Conservation (phyloP, 2,113 vertebrate species). For the Hemicordylus capensis region DNA sequence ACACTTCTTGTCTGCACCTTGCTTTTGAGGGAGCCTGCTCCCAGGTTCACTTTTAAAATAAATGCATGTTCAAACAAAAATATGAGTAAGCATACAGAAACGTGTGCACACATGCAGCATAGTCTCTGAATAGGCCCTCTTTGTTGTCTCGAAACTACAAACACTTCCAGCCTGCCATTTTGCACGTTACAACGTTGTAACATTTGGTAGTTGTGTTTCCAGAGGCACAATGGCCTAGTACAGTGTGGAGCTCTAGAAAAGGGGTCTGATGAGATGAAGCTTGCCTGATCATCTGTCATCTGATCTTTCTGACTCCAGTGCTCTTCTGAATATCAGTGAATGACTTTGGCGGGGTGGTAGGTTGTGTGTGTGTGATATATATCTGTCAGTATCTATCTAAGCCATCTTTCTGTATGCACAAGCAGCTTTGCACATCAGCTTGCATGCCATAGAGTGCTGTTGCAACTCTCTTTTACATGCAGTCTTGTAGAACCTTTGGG, state of each 20-base stretch:
- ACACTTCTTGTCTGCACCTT: no score
- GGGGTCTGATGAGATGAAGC: background rate
- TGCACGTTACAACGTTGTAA: background rate
- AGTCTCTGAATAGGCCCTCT: no score
- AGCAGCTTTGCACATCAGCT: background rate
- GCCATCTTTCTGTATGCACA: background rate
- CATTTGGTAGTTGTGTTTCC: background rate
- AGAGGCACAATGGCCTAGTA: background rate
- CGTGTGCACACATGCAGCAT: no score
- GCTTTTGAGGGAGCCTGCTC: no score
- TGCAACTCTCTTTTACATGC: background rate
- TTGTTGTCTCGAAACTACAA: background rate
- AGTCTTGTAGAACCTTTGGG: background rate
- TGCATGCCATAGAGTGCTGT: background rate
- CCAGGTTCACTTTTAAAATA: no score
- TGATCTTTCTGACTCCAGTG: background rate
- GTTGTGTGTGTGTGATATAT: background rate
- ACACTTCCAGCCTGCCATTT: background rate
- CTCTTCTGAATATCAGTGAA: background rate
- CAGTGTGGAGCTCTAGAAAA: background rate
- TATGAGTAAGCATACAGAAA: no score
- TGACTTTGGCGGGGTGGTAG: background rate
- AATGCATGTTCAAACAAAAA: no score
- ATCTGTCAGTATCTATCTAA: no score
- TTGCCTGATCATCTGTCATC: background rate